phyloP scores from a whole-genome alignment of 1,140 invertebrate species.

The Scaptomyza graminum region DNA sequence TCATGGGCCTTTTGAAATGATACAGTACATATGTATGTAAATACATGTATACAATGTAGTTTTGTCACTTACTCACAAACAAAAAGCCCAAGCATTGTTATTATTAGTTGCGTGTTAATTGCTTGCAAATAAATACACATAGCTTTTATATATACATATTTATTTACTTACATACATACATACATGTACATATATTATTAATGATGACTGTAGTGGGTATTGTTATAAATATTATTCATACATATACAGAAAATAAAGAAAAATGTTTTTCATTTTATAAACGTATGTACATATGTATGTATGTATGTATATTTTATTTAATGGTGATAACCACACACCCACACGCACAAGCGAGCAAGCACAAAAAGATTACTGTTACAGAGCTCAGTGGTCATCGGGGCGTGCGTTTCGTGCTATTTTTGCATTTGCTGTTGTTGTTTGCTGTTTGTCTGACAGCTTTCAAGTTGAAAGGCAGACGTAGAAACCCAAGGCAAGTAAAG shows the following conservation, averaged over 20 bases:
- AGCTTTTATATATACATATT: not conserved
- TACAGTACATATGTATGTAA: not conserved
- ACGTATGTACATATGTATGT: constrained; percentile 1
- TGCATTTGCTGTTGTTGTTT: constrained; percentile 19
- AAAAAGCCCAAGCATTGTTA: constrained; percentile 21
- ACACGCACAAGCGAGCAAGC: constrained; percentile 8
- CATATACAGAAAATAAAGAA: not conserved
- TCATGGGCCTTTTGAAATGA: constrained; percentile 20
- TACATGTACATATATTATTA: constrained; percentile 21
- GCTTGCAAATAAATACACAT: not conserved
- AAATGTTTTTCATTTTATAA: no score
- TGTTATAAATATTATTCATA: not conserved
- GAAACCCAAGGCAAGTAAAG: constrained; percentile 51
- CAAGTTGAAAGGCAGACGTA: constrained; percentile 45
- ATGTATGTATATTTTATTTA: constrained; percentile 12
- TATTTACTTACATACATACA: not conserved
- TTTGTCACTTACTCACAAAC: not conserved
- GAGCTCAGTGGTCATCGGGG: constrained; percentile 22
- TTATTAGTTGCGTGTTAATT: constrained; percentile 55
- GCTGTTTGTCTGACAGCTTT: constrained; percentile 31
- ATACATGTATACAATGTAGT: not conserved
- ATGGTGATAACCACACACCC: constrained; percentile 5
- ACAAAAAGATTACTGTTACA: constrained; percentile 45
- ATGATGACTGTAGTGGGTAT: no score
- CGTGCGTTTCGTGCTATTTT: constrained; percentile 43